Base-by-base conservation (phyloP, 2,888 invertebrate species). In the Rhagonycha fulva region DNA sequence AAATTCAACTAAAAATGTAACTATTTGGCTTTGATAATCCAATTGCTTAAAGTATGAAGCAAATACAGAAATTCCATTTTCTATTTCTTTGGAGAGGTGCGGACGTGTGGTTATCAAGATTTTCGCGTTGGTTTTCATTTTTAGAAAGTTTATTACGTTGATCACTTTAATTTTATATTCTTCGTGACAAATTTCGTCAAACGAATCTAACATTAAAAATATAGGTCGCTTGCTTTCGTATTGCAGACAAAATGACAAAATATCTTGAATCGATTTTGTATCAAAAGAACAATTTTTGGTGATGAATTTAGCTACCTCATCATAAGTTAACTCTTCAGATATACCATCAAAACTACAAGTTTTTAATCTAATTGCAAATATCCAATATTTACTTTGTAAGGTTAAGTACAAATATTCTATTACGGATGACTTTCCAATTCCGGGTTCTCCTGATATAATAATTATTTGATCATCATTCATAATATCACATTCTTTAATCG, bases 91-190 rank as follows among this genome's bases (percentile, higher is more conserved):
- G 14, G 70, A 69, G 32, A 12, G 23, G 32, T 72, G 75, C 3
- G 69, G 75, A 28, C 74, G 69, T 4, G 77, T 77, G 1, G 77
- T 77, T 32, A 77, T 75, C 19, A 77, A 62, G 9, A 77, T 72
- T 19, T 75, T 71, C 11, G 32, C 72, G 5, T 28, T 69, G 9
- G 47, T 10, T 9, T 14, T 23, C 7, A 61, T 7, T 62, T 75
- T 72, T 11, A 77, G 14, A 70, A 63, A 72, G 23, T 75, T 72
- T 1, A 77, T 47, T 4, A 77, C 11, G 7, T 47, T 14, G 4
- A 75, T 67, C 9, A 77, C 66, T 28, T 70, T 70, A 4, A 14
- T 19, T 67, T 68, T 70, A 11, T 14, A 11, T 4, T 66, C 11
- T 23, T 62, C 14, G 0, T 19, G 23, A 30, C 5, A 9, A 28